Evolutionary conservation across 2,888 invertebrate species (phyloP), one percentile per base, ranked within the genome.

Genomic region (Deilephila elpenor): DNA sequence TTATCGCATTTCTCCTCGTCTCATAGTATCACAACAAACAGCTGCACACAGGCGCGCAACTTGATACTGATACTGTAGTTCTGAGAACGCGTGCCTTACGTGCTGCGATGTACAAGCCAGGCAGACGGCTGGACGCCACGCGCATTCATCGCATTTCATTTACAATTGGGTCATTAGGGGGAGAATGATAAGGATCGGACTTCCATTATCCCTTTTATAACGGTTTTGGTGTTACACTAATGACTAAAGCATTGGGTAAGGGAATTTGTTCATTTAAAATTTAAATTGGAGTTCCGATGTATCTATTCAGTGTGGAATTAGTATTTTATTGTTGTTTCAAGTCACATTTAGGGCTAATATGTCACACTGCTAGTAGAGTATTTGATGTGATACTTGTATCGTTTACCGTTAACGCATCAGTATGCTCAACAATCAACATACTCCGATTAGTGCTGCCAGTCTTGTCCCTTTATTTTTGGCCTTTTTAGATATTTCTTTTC

Each of bases 151-250:
- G 51, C 17, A 51, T 67, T 67, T 67, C 25, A 67, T 20, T 64
- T 44, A 67, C 67, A 67, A 67, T 67, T 51, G 67, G 67, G 67
- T 67, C 67, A 67, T 67, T 67, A 51, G 51, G 67, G 67, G 51
- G 34, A 51, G 51, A n/a, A 6, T 51, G 67, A 67, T 67, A 67
- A 67, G 20, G 25, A 51, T 67, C 51, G 44, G 51, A 14, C 25
- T 17, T 51, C 17, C 25, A 37, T 62, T 62, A 32, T 37, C 62
- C 34, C 51, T 44, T 44, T 51, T 51, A 44, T 25, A 67, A 51
- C 44, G 17, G 7, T 25, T 14, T 25, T 51, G 20, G 37, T 64
- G 20, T 64, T 44, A 44, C 11, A 11, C 14, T 67, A 34, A 17
- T 7, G 17, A 3, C 2, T 0, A 25, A 25, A 25, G 25, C 25